phyloP scores from a whole-genome alignment of 2,888 invertebrate genomes.

The Periphyllus acericola region DNA sequence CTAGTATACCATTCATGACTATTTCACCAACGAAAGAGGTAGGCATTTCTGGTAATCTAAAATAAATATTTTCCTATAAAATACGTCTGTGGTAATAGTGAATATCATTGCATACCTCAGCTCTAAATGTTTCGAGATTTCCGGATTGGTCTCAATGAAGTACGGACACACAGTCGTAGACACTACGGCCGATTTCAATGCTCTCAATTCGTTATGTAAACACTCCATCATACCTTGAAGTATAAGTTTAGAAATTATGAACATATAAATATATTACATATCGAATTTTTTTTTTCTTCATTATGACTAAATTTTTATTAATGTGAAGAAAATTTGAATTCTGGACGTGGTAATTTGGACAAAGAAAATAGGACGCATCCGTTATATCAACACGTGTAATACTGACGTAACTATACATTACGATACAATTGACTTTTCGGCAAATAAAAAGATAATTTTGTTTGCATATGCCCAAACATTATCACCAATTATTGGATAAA shows the following conservation, averaged over 20 bases:
- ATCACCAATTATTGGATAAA: no score
- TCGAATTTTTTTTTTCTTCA: no score
- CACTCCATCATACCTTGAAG: slow-evolving; percentile 63
- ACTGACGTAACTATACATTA: no score
- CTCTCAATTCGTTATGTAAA: slow-evolving; percentile 63
- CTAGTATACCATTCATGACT: slow-evolving; percentile 38
- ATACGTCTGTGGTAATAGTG: not conserved
- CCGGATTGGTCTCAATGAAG: slow-evolving; percentile 91
- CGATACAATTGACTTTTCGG: no score
- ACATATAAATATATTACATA: not conserved
- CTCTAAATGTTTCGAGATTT: slow-evolving; percentile 61
- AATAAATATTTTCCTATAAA: not conserved
- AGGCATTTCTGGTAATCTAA: slow-evolving; percentile 50
- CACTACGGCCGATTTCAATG: slow-evolving; percentile 72
- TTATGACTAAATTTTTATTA: no score
- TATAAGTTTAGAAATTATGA: not conserved
- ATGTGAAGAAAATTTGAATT: no score
- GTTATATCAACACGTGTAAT: no score
- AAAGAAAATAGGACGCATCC: no score
- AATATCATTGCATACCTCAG: slow-evolving; percentile 55
- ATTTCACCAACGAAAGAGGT: slow-evolving; percentile 35
- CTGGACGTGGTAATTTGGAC: no score
- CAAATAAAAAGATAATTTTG: no score
- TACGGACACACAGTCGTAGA: slow-evolving; percentile 91
- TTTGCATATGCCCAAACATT: no score